Evolutionary conservation across 2,113 vertebrate species (phyloP), one percentile per base, ranked within the genome.

Genomic region (Ameiurus melas): DNA sequence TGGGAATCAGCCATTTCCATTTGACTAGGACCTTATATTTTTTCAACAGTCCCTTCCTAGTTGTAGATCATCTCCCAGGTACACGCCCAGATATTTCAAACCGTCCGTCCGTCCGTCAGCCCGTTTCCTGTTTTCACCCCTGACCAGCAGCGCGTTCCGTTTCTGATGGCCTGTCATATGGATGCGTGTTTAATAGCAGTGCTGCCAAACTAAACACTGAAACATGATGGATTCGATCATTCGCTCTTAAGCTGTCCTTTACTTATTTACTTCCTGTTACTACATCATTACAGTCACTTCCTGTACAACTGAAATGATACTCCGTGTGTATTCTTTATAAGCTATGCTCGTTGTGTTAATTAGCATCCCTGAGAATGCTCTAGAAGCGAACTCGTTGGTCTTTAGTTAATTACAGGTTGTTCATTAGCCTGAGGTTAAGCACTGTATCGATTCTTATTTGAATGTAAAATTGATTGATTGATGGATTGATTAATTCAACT

Each of bases 401-500:
- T 64, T 83, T 90, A 90, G 89, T 92, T 79, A 91, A 92, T 91
- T 75, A 88, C 58, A 85, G 91, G 90, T 88, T 90, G 89, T 92
- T 91, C 91, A 87, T 93, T 93, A 92, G 86, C 85, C 90, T 92
- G 92, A 93, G 90, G 87, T 92, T n/a, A 91, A 92, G 88, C 73
- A 39, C 12, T 6, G 53, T 91, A 94, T 93, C 92, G 91, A 93
- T 93, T 89, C 70, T 92, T 85, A 94, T 92, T 93, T 93, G 93
- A 93, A 93, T 94, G 88, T 91, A 94, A 91, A 94, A 90, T 92
- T 89, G 91, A 94, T 93, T 58, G 70, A 58, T 25, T 64, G 20
- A 10, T 39, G 16, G 5, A 66, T 71, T 71, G 7, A 71, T 71
- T 36, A 17, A 27, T 64, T 64, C 25, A 12, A 27, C 10, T 36